These are phyloP conservation scores for Parelbella ahira DNA, from an alignment of 2,888 invertebrate genomes.

Conservation along the genomic window DNA sequence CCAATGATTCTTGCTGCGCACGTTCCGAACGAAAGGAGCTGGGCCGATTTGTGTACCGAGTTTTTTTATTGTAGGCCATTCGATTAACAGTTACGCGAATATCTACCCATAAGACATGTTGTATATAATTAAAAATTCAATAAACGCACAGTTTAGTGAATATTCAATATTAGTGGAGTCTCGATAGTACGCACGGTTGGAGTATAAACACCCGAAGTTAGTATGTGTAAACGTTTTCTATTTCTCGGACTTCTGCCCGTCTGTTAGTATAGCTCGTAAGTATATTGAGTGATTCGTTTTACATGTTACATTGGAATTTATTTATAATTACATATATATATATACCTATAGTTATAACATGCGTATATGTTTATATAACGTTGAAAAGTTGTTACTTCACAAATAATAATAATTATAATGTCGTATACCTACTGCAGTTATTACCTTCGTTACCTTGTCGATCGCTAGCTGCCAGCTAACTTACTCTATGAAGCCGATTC, in stretches of 20 bases:
- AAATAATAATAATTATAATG: constrained; percentile 40
- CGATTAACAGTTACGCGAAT: constrained; percentile 47
- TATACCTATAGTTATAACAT: constrained; percentile 46
- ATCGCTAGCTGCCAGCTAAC: constrained; percentile 54
- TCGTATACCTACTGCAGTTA: constrained; percentile 52
- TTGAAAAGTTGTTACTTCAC: constrained; percentile 59
- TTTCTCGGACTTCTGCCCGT: constrained; percentile 60
- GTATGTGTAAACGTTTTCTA: constrained; percentile 54
- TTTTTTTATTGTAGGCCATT: constrained; percentile 53
- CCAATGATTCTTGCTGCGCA: constrained; percentile 37
- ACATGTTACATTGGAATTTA: constrained; percentile 46
- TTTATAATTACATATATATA: no score
- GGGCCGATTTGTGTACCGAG: constrained; percentile 47
- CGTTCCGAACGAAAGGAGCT: constrained; percentile 29
- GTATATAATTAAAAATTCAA: constrained; percentile 73
- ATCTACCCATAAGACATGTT: constrained; percentile 52
- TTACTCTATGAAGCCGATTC: constrained; percentile 16
- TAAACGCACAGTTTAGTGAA: constrained; percentile 79
- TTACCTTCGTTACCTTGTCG: constrained; percentile 55
- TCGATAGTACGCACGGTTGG: constrained; percentile 66
- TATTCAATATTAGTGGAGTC: constrained; percentile 74
- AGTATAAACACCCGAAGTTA: constrained; percentile 56
- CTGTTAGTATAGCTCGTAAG: constrained; percentile 62
- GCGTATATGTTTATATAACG: constrained; percentile 42
- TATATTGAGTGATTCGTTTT: constrained; percentile 52